Evolutionary conservation across 2,797 vertebrate genomes (phyloP), one percentile per base, ranked within the genome.

Genomic region (Sebastes diploproa): DNA sequence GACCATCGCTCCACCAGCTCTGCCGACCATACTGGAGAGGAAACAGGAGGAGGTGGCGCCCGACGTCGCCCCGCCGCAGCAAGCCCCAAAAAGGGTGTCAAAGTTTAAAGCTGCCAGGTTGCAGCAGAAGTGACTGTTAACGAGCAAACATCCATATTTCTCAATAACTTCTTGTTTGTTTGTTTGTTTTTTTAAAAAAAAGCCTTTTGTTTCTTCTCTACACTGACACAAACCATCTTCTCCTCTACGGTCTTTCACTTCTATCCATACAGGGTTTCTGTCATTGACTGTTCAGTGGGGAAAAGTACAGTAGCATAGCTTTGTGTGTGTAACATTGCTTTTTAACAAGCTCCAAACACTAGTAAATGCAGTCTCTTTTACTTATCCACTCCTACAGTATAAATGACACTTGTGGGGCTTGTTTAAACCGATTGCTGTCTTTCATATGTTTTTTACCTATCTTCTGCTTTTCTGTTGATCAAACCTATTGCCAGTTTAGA

Each of bases 91-190:
- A 80, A 96, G 97, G 84, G 95, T 99, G 88, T 99, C 98, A 2
- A 99, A 98, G 91, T 99, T 99, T 94, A 98, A 97, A 96, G 97
- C 98, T 87, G 95, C 97, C 91, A 95, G 97, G 85, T 91, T 98
- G 94, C 97, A 97, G 67, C 96, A 98, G 90, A 96, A 94, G 77
- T 96, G 89, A 96, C 77, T 30, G 58, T 76, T 25, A 11, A 67
- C 2, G 1, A 66, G 22, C 27, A 64, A 52, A 76, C 32, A 38
- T 25, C 32, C 5, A 25, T 6, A n/a, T 59, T 74, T 74, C 59
- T 63, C 62, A 18, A 34, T 18, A 66, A 66, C 54, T 42, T 61
- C 27, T 29, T 29, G 13, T 18, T 71, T 78, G 10, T 46, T 78
- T 65, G 13, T 81, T 32, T n/a, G n/a, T n/a, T n/a, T 71, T 30